Evolutionary conservation across 2,888 invertebrate species (phyloP), one percentile per base, ranked within the genome.

Genomic region (Pammene fasciana): DNA sequence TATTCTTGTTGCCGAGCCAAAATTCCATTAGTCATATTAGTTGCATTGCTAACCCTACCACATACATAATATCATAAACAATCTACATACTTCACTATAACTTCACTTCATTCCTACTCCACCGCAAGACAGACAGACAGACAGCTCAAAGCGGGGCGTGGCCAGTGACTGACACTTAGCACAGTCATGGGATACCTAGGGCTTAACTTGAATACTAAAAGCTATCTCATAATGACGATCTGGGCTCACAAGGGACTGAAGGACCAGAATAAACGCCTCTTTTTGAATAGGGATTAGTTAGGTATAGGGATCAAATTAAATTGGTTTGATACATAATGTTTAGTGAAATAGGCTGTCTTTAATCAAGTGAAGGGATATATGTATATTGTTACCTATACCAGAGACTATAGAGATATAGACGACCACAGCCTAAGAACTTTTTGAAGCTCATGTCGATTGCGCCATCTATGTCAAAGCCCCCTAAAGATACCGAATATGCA

Each of bases 41-140:
- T 38, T 38, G 38, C 38, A 46, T n/a, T 13, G 5, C 45, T 5
- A 46, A 13, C 46, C 50, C 26, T 26, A 26, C 16, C 13, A 50
- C 16, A 50, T 16, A 14, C 18, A 18, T 59, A 41, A 18, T 59
- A 41, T 52, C 73, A 72, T 73, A 72, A 71, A 59, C 67, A 71
- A 59, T 67, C 72, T 73, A 75, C 68, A 45, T 46, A 60, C 14
- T n/a, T 16, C 45, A 59, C 50, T 55, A 65, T 68, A 41, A 60
- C 54, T 50, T 55, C 41, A 64, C 36, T n/a, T 7, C 1, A 52
- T 41, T 50, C 11, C 59, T 57, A n/a, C 43, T 55, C 65, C 13
- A 52, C 26, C 46, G 67, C 76, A 79, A 64, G 73, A 73, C 73
- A 59, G 73, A 77, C 75, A n/a, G 72, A 76, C 70, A 36, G 80